Percentiles rank a stretch among this genome's conserved stretches.
Conservation (phyloP, 2,888 invertebrate species). For the Sphecodes monilicornis region DNA sequence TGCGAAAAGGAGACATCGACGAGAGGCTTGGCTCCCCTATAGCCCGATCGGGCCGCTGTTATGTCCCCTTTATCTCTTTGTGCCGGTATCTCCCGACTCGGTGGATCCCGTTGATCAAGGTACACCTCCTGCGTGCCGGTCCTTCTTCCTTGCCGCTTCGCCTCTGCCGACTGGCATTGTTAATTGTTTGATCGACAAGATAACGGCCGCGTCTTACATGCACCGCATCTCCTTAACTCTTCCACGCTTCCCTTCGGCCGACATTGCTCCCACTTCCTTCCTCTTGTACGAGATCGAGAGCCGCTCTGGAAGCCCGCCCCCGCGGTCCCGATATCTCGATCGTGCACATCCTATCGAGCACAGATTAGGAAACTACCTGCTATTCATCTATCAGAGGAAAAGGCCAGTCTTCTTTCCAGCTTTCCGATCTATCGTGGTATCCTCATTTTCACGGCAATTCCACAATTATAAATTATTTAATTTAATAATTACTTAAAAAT, state of each 20-base stretch:
- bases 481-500: too few relatives aligned
- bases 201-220: slow-evolving; percentile 83
- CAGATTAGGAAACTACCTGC: slow-evolving; percentile 54
- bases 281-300: slow-evolving; percentile 44
- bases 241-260: slow-evolving; percentile 67
- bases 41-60: slow-evolving; percentile 33
- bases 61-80: slow-evolving; percentile 64
- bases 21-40: slow-evolving; percentile 40
- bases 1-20: slow-evolving; percentile 80
- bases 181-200: slow-evolving; percentile 85
- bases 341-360: slow-evolving; percentile 55
- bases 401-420: neutral
- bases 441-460: neutral
- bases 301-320: slow-evolving; percentile 64
- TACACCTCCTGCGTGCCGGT: slow-evolving; percentile 60
- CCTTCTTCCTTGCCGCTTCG: slow-evolving; percentile 64
- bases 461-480: too few relatives aligned
- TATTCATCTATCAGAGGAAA: neutral
- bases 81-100: slow-evolving; percentile 58
- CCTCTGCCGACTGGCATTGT: slow-evolving; percentile 78
- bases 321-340: slow-evolving; percentile 62
- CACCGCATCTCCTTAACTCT: slow-evolving; percentile 76
- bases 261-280: slow-evolving; percentile 45
- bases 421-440: neutral
- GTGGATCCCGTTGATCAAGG: slow-evolving; percentile 61